phyloP scores from a whole-genome alignment of 2,888 invertebrate species.

The Archips crataeganus region DNA sequence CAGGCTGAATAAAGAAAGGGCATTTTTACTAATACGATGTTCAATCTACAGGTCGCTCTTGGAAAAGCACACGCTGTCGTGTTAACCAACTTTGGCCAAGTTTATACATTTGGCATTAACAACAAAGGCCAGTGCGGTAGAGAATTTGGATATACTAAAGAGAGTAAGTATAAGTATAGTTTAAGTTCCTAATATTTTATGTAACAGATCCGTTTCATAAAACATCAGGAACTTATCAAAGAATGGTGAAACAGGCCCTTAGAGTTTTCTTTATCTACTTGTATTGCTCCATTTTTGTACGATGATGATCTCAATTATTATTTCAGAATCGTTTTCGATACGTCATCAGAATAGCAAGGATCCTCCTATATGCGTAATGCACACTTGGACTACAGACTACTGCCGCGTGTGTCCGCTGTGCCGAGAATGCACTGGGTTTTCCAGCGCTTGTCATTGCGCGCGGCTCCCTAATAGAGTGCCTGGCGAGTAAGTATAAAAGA shows the following conservation, averaged over 20 bases:
- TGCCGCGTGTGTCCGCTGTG: slow-evolving; percentile 97
- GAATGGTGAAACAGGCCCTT: too few species aligned
- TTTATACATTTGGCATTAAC: slow-evolving; percentile 98
- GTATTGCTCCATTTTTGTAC: too few species aligned
- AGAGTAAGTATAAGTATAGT: slow-evolving; percentile 72
- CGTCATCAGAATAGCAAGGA: slow-evolving; percentile 56
- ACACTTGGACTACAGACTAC: slow-evolving; percentile 92
- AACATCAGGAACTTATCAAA: too few species aligned
- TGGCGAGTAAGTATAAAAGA: slow-evolving; percentile 91
- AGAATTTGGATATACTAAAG: slow-evolving; percentile 89
- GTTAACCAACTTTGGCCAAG: slow-evolving; percentile 94
- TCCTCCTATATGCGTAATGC: slow-evolving; percentile 87
- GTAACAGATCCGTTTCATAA: too few species aligned
- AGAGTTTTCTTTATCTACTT: too few species aligned
- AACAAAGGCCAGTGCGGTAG: slow-evolving; percentile 99
- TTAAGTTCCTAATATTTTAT: too few species aligned
- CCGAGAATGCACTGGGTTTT: slow-evolving; percentile 97
- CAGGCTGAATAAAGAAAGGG: background rate
- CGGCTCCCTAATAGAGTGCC: slow-evolving; percentile 92
- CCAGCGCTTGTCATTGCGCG: slow-evolving; percentile 92
- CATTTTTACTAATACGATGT: slow-evolving; percentile 7
- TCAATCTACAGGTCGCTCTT: slow-evolving; percentile 88
- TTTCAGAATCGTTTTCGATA: slow-evolving; percentile 51
- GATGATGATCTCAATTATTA: background rate
- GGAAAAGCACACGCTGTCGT: slow-evolving; percentile 99